Base-by-base conservation (phyloP, 2,888 invertebrate species). In the Acanthosepion lycidas region DNA sequence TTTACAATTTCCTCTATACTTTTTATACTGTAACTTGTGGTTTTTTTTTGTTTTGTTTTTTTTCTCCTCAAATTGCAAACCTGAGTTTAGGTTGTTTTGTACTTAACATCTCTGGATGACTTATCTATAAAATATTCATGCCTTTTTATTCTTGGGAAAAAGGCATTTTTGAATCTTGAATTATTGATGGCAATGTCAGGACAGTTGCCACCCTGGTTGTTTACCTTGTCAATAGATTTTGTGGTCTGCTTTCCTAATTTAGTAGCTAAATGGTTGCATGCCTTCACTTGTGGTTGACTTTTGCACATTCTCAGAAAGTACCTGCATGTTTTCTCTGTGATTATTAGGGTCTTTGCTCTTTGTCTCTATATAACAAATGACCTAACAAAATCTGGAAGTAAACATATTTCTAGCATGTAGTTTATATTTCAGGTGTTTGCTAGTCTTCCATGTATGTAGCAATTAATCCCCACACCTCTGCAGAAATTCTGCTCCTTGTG, bases 381-480 rank as follows among this genome's bases (percentile, higher is more conserved):
- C n/a, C n/a, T n/a, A 78, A 78, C 78, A 78, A 78, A n/a, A n/a
- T 78, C n/a, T 12, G 78, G n/a, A 78, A 18, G 18, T 28, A 78
- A 78, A 78, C n/a, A n/a, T 78, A 78, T 78, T n/a, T 78, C 15
- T n/a, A n/a, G 78, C n/a, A 78, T 78, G 78, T 78, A n/a, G n/a
- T 78, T 78, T n/a, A 78, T 18, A n/a, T n/a, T 78, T n/a, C n/a
- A 15, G 78, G n/a, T n/a, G 78, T 28, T 0, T 78, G 78, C n/a
- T 78, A n/a, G 78, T 78, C n/a, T 78, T 78, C 78, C 78, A 78
- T n/a, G 78, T n/a, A 78, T 78, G 78, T n/a, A 78, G 78, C 78
- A n/a, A 4, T 78, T 78, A 78, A 78, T 78, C 78, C 78, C 78
- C 28, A n/a, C 78, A 78, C 78, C 78, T 78, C 9, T 78, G 12